These are phyloP conservation scores for Botia almorhae DNA, from an alignment of 2,797 vertebrate genomes.

Conservation along the genomic window DNA sequence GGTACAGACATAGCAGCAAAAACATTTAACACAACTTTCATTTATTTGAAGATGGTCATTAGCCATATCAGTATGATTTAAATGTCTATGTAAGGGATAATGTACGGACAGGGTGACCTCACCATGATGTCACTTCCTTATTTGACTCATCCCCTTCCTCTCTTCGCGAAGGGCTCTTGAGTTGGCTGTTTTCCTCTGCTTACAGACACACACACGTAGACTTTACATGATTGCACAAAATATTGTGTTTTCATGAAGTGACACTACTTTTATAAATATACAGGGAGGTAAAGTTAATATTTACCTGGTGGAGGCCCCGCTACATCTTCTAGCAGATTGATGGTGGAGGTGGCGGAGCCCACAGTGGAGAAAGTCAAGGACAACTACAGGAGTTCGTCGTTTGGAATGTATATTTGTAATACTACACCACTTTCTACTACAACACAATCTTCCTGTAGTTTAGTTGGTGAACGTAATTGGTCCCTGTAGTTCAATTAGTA, in stretches of 20 bases:
- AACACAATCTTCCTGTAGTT: too few relatives aligned
- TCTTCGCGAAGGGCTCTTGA: constrained; percentile 67
- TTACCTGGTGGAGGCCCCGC: constrained; percentile 83
- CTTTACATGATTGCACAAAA: background rate
- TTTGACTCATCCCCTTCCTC: constrained; percentile 72
- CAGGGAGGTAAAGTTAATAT: constrained; percentile 31
- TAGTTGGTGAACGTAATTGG: constrained; percentile 54
- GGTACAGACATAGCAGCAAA: background rate
- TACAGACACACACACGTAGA: constrained; percentile 23
- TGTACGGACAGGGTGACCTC: constrained; percentile 23
- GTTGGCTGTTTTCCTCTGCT: constrained; percentile 80
- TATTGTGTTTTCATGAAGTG: background rate
- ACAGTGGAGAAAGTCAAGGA: constrained; percentile 73
- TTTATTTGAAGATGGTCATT: background rate
- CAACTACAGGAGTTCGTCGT: background rate
- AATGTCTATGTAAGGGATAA: background rate
- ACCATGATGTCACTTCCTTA: constrained; percentile 71
- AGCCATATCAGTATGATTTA: background rate
- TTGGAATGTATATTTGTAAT: too few relatives aligned
- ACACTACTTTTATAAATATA: background rate
- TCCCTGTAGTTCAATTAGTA: constrained; percentile 28
- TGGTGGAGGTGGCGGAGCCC: constrained; percentile 80
- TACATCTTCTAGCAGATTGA: constrained; percentile 84
- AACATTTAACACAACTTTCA: background rate
- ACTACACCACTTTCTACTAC: too few relatives aligned